Conservation (phyloP, 2,888 invertebrate species). For the Metacarcinus magister region DNA sequence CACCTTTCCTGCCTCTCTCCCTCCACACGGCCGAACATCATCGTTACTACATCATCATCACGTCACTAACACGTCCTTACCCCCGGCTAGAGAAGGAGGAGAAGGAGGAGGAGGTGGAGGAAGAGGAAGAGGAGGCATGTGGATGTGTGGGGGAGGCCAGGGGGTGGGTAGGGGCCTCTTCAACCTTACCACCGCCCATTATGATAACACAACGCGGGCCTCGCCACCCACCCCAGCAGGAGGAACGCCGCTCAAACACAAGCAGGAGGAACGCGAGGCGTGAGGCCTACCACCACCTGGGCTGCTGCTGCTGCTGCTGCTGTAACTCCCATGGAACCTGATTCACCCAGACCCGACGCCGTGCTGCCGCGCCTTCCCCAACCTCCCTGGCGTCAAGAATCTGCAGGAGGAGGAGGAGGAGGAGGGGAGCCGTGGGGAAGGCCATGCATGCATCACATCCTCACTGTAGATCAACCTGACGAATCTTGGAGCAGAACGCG, state of each 20-base stretch:
- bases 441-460: not conserved
- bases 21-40: conserved; percentile 58
- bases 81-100: not conserved
- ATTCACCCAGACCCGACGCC: not conserved
- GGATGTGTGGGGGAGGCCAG: not conserved
- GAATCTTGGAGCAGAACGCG: not conserved
- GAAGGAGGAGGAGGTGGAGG: conserved; percentile 17
- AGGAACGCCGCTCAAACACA: not conserved
- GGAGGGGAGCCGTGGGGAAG: not conserved
- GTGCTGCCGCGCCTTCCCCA: not conserved
- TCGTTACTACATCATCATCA: conserved; percentile 65
- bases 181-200: conserved; percentile 41
- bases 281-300: not conserved
- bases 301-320: not conserved
- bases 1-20: not conserved
- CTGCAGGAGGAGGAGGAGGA: not conserved
- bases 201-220: conserved; percentile 2
- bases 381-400: not conserved
- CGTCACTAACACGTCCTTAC: conserved; percentile 58
- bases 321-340: not conserved
- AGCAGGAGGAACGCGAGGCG: not conserved
- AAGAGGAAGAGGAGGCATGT: not conserved
- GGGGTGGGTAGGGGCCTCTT: not conserved
- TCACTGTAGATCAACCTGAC: not conserved
- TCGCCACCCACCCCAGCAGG: not conserved